A percentile compares a stretch with the other conserved stretches of the same genome.
Evolutionary conservation across 2,888 invertebrate genomes (phyloP).

Genomic region (Melanotus villosus): DNA sequence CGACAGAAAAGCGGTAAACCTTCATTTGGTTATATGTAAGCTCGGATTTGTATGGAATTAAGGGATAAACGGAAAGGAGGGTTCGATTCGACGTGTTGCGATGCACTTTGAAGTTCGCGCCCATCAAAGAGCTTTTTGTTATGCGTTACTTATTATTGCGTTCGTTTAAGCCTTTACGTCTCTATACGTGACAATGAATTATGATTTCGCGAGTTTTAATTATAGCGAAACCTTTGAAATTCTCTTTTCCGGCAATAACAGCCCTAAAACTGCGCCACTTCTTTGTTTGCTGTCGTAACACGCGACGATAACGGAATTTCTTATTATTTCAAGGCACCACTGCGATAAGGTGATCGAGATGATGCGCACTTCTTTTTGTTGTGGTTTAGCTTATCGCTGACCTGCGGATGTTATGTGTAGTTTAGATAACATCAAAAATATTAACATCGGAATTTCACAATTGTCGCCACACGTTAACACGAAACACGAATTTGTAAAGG

Average conservation of each 20-base stretch:
- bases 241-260: conserved; percentile 32
- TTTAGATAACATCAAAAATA: background rate
- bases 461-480: no score
- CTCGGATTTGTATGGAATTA: conserved; percentile 67
- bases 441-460: background rate
- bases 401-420: conserved; percentile 9
- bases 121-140: conserved; percentile 68
- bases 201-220: conserved; percentile 68
- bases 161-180: conserved; percentile 66
- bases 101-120: conserved; percentile 67
- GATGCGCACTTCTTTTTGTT: conserved; percentile 14
- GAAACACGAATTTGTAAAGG: no score
- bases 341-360: background rate
- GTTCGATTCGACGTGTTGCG: conserved; percentile 63
- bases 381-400: conserved; percentile 7
- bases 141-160: conserved; percentile 68
- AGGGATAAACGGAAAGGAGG: conserved; percentile 66
- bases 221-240: conserved; percentile 65
- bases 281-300: background rate
- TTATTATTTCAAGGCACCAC: conserved; percentile 4
- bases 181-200: conserved; percentile 66
- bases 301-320: background rate
- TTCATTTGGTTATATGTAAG: conserved; percentile 65
- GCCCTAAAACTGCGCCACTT: background rate
- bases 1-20: conserved; percentile 65